A percentile compares a stretch with the other conserved stretches of the same genome.
phyloP scores from a whole-genome alignment of 2,888 invertebrate species.

The Choreutis nemorana region DNA sequence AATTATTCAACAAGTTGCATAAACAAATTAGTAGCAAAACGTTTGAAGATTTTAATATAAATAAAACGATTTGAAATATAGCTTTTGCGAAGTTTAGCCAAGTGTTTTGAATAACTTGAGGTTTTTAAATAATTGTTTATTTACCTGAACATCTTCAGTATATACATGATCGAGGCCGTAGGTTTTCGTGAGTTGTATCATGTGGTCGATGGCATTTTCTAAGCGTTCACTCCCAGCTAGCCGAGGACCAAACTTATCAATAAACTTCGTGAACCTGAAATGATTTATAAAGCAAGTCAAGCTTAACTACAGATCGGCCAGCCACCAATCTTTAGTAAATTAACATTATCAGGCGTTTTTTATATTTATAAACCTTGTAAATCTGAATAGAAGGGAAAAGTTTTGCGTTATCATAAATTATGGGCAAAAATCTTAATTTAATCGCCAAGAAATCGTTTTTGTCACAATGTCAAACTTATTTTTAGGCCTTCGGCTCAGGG shows the following conservation, averaged over 20 bases:
- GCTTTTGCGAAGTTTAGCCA: background rate
- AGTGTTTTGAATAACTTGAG: background rate
- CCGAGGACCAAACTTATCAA: conserved; percentile 69
- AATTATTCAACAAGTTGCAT: no score
- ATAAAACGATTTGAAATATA: background rate
- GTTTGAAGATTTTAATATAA: conserved; percentile 1
- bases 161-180: conserved; percentile 63
- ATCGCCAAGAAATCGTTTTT: no score
- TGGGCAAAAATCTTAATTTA: no score
- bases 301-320: no score
- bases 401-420: no score
- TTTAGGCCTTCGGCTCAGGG: no score
- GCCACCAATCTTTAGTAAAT: no score
- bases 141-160: conserved; percentile 68
- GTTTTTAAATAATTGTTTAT: conserved; percentile 1
- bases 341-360: no score
- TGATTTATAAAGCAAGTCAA: background rate
- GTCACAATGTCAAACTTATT: no score
- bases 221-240: conserved; percentile 66
- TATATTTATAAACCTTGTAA: no score
- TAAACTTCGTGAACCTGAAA: conserved; percentile 31
- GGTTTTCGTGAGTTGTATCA: conserved; percentile 38
- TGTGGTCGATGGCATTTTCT: conserved; percentile 72
- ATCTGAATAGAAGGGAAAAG: no score
- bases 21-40: no score